phyloP scores from a whole-genome alignment of 2,797 vertebrate species.

The Sorex maritimensis region DNA sequence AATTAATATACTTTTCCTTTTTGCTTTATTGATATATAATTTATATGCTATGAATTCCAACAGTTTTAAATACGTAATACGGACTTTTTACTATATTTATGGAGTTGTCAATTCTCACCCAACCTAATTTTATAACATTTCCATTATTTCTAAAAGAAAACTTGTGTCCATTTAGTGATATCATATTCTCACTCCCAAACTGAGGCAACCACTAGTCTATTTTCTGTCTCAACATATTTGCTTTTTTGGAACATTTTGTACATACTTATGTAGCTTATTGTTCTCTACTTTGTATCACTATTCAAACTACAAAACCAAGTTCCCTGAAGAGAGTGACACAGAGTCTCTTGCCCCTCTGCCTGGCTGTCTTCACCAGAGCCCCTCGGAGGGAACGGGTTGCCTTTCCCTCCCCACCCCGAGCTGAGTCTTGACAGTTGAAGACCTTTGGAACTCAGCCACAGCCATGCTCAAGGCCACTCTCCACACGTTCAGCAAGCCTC shows the following conservation, averaged over 20 bases:
- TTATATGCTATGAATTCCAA: not conserved
- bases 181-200: not conserved
- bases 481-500: too few species aligned
- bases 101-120: not conserved
- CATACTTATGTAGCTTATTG: not conserved
- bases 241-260: not conserved
- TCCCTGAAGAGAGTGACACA: too few species aligned
- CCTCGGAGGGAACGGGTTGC: too few species aligned
- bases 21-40: not conserved
- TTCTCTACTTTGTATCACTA: conserved; percentile 11
- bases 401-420: too few species aligned
- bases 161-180: not conserved
- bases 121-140: not conserved
- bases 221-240: not conserved
- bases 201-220: not conserved
- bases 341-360: too few species aligned
- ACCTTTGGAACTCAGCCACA: too few species aligned
- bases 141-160: not conserved
- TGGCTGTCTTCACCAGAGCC: too few species aligned
- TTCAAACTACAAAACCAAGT: too few species aligned
- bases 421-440: too few species aligned
- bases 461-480: too few species aligned
- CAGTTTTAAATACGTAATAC: not conserved
- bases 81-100: not conserved
- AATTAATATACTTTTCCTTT: not conserved